Conservation (phyloP, 2,113 vertebrate species). For the Ciconia boyciana region DNA sequence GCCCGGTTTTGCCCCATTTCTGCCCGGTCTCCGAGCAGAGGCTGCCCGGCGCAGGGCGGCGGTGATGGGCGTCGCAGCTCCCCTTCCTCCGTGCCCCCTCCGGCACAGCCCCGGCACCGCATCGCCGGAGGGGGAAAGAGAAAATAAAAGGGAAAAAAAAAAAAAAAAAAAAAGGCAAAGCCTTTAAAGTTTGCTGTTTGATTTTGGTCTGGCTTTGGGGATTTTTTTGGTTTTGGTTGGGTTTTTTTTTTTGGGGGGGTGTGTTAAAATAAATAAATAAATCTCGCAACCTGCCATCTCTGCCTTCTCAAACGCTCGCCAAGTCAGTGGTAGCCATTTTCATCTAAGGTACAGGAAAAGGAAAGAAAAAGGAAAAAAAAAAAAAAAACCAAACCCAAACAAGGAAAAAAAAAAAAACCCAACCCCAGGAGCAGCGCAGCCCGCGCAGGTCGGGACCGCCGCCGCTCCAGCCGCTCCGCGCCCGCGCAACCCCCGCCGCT, state of each 20-base stretch:
- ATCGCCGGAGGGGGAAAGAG: background rate
- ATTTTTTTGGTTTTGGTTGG: too few relatives aligned
- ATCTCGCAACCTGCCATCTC: background rate
- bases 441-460: background rate
- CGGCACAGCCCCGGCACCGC: background rate
- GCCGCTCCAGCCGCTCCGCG: background rate
- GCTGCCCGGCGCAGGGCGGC: background rate
- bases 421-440: background rate
- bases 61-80: background rate
- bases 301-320: background rate
- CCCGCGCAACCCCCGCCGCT: background rate
- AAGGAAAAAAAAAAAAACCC: background rate
- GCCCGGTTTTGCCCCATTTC: background rate
- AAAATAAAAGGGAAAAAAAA: background rate
- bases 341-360: background rate
- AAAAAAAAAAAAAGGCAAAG: background rate
- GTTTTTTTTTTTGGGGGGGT: too few relatives aligned
- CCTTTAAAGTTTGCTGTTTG: slow-evolving; percentile 3
- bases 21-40: background rate
- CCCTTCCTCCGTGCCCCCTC: background rate
- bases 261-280: background rate
- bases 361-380: background rate
- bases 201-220: background rate
- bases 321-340: slow-evolving; percentile 49
- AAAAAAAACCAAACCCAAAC: background rate